A percentile compares a stretch with the other conserved stretches of the same genome.
Conservation (phyloP, 1,140 invertebrate species). For the Drosophila busckii region DNA sequence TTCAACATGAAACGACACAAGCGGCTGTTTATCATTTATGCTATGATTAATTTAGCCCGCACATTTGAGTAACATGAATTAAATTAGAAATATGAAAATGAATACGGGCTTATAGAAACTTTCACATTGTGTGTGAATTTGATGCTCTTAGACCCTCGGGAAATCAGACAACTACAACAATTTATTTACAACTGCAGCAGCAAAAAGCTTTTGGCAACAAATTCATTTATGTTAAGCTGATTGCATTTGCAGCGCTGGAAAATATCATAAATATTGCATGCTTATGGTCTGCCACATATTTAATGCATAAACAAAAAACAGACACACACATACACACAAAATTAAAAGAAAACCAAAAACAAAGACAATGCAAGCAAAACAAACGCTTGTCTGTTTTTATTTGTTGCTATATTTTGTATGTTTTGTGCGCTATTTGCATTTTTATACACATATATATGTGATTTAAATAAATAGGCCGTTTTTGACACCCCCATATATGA, state of each 20-base stretch:
- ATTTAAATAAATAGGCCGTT: slow-evolving; percentile 24
- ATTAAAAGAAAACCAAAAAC: slow-evolving; percentile 7
- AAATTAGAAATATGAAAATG: no score
- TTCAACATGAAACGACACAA: no score
- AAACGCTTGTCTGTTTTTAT: slow-evolving; percentile 14
- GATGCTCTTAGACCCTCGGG: slow-evolving; percentile 1
- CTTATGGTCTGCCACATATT: slow-evolving; percentile 10
- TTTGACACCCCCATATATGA: slow-evolving; percentile 31
- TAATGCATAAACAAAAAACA: slow-evolving; percentile 23
- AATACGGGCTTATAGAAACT: no score
- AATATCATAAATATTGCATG: slow-evolving; percentile 31
- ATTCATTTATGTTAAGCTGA: slow-evolving; percentile 28
- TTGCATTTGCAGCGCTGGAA: slow-evolving; percentile 29
- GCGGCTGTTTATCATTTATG: no score
- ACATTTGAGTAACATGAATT: no score
- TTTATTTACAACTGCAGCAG: not conserved
- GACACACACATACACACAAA: no score
- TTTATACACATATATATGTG: not conserved
- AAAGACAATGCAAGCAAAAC: slow-evolving; percentile 3
- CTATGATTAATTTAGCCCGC: no score
- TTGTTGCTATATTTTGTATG: slow-evolving; percentile 10
- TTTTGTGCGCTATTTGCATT: slow-evolving; percentile 6
- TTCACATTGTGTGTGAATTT: no score
- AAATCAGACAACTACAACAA: slow-evolving; percentile 4
- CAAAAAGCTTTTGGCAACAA: no score